Evolutionary conservation across 2,113 vertebrate species (phyloP).

Genomic region (Poeciliopsis retropinna): DNA sequence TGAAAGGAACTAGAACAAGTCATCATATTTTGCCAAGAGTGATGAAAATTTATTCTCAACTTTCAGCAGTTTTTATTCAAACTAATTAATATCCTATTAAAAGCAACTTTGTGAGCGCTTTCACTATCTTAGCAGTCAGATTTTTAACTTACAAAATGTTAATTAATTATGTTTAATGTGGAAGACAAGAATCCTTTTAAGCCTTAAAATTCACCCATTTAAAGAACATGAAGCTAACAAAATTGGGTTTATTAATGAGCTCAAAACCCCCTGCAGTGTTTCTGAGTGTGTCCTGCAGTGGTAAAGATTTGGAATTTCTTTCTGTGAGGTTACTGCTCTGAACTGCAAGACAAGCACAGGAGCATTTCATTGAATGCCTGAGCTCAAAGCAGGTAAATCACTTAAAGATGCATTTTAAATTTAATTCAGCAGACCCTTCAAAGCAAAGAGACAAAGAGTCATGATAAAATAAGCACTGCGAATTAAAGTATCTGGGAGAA

Average conservation of each 20-base stretch:
- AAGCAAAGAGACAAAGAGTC: no score
- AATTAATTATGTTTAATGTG: background rate
- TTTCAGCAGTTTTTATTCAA: background rate
- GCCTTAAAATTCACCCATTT: background rate
- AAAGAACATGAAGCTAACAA: slow-evolving; percentile 15
- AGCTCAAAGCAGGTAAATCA: slow-evolving; percentile 19
- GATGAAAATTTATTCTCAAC: background rate
- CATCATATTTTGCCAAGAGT: background rate
- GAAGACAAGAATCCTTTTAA: background rate
- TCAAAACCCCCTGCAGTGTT: slow-evolving; percentile 22
- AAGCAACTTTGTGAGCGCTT: background rate
- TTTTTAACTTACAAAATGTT: background rate
- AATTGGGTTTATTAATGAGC: slow-evolving; percentile 18
- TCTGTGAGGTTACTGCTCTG: no score
- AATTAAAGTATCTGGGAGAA: no score
- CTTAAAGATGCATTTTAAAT: background rate
- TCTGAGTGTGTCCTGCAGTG: background rate
- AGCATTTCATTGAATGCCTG: background rate
- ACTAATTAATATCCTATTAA: background rate
- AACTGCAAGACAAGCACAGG: background rate
- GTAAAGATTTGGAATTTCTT: no score
- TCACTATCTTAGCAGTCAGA: background rate
- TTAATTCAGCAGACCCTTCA: background rate
- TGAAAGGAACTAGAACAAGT: background rate
- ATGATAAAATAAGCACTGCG: no score